A percentile compares a stretch with the other conserved stretches of the same genome.
Conservation (phyloP, 2,113 vertebrate genomes). For the Rostratula benghalensis region DNA sequence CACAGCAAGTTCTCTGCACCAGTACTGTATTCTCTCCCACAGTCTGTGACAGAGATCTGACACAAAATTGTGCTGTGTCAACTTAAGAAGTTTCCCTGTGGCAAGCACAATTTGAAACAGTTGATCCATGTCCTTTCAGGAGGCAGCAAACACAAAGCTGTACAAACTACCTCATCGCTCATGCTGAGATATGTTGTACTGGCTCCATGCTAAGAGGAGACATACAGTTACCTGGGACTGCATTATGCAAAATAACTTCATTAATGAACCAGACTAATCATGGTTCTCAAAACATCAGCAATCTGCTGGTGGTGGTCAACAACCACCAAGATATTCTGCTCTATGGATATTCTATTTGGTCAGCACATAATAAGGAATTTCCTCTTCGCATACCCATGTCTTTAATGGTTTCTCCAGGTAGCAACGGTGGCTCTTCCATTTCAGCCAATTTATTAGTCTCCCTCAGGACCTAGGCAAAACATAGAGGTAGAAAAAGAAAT, state of each 20-base stretch:
- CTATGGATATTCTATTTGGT: neutral
- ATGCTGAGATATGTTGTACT: accelerated
- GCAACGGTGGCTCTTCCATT: conserved; percentile 89
- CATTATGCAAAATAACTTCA: accelerated
- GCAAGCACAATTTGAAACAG: neutral
- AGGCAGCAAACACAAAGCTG: neutral
- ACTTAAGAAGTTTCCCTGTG: neutral
- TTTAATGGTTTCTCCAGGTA: conserved; percentile 91
- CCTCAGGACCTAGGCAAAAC: conserved; percentile 71
- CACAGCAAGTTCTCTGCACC: neutral
- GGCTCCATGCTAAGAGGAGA: neutral
- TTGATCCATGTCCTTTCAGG: neutral
- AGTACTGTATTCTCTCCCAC: neutral
- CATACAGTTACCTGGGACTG: neutral
- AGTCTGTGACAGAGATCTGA: neutral
- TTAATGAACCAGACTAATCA: neutral
- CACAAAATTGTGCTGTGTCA: neutral
- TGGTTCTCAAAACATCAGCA: neutral
- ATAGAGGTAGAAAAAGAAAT: neutral
- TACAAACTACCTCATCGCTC: neutral
- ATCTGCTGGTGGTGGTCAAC: neutral
- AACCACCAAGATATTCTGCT: neutral
- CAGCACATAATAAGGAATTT: neutral
- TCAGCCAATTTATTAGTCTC: conserved; percentile 85
- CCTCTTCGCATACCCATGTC: conserved; percentile 80